Conservation (phyloP, 2,797 vertebrate genomes). For the Halcyon smyrnensis region DNA sequence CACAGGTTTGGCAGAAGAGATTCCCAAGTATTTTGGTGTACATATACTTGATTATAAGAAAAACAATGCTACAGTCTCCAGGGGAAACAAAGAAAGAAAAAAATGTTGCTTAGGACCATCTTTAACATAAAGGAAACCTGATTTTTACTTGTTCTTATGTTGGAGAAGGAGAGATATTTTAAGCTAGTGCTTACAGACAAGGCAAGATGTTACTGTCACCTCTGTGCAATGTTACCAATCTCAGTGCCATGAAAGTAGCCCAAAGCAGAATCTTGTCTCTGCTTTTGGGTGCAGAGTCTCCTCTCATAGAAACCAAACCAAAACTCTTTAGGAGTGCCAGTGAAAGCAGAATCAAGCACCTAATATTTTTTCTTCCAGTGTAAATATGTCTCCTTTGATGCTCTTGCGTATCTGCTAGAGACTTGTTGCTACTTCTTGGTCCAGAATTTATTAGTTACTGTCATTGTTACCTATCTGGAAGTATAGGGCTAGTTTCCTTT, state of each 20-base stretch:
- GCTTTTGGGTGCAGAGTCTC: neutral
- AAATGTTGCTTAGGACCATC: neutral
- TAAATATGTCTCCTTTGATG: neutral
- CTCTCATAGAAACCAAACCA: neutral
- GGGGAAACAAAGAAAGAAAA: neutral
- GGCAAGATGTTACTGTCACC: neutral
- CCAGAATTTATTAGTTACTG: neutral
- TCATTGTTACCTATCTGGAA: neutral
- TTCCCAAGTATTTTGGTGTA: neutral
- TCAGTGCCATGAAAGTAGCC: neutral
- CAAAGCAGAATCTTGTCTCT: neutral
- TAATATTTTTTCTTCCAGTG: neutral
- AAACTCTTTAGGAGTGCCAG: neutral
- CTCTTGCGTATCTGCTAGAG: neutral
- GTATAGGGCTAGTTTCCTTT: neutral
- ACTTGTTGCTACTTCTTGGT: neutral
- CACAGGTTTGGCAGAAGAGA: neutral
- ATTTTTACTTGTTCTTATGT: neutral
- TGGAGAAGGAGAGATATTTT: neutral
- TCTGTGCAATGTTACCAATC: neutral
- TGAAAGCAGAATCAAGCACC: neutral
- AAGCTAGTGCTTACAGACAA: neutral
- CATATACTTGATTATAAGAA: neutral
- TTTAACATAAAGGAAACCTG: neutral
- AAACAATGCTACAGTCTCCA: neutral